These are phyloP conservation scores for Drosophila imparisetae DNA, from an alignment of 2,888 invertebrate species.

Conservation along the genomic window DNA sequence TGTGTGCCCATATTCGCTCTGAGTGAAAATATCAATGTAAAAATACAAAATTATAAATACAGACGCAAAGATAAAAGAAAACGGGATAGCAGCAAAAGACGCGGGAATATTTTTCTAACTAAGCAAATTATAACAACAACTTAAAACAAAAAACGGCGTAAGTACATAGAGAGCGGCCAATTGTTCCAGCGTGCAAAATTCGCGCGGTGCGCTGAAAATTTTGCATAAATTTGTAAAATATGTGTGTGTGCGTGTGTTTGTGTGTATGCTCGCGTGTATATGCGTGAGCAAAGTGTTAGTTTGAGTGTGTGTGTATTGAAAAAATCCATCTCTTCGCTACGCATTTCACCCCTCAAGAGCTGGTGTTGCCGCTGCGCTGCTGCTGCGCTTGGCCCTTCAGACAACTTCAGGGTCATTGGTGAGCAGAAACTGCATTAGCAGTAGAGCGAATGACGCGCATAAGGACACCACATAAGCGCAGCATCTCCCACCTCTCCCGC, in stretches of 20 bases:
- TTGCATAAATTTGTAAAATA: slow-evolving; percentile 74
- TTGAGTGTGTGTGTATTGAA: slow-evolving; percentile 61
- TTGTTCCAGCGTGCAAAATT: slow-evolving; percentile 36
- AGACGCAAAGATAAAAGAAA: slow-evolving; percentile 63
- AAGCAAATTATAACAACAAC: slow-evolving; percentile 49
- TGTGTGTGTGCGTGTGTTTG: slow-evolving; percentile 39
- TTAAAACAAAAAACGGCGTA: slow-evolving; percentile 76
- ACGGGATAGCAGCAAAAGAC: slow-evolving; percentile 67
- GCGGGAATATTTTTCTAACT: slow-evolving; percentile 71
- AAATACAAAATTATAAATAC: slow-evolving; percentile 62
- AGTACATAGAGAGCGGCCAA: slow-evolving; percentile 53
- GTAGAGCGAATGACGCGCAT: slow-evolving; percentile 16
- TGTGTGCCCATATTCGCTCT: slow-evolving; percentile 49
- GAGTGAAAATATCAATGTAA: slow-evolving; percentile 57
- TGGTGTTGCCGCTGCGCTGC: slow-evolving; percentile 26
- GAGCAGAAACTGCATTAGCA: slow-evolving; percentile 33
- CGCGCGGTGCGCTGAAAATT: slow-evolving; percentile 57
- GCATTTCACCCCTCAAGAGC: slow-evolving; percentile 74
- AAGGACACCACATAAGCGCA: slow-evolving; percentile 15
- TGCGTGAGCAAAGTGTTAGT: slow-evolving; percentile 23
- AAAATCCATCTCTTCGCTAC: slow-evolving; percentile 78
- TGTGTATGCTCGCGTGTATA: slow-evolving; percentile 28
- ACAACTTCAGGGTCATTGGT: slow-evolving; percentile 64
- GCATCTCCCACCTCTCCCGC: slow-evolving; percentile 1
- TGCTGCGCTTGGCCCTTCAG: slow-evolving; percentile 57